Conservation (phyloP, 2,797 vertebrate species). For the Lutjanus campechanus region DNA sequence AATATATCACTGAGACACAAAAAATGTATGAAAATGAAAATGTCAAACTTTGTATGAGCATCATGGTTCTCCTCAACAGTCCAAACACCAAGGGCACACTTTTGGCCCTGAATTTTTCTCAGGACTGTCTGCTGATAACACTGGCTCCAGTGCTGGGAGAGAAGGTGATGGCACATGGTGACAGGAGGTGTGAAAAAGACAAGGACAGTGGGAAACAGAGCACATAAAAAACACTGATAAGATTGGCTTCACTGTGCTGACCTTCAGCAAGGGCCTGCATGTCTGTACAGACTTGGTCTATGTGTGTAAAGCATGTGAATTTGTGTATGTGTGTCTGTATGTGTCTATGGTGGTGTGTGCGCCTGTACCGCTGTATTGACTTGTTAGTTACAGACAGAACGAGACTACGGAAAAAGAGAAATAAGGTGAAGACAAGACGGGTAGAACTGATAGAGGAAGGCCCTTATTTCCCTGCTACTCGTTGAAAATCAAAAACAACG, state of each 20-base stretch:
- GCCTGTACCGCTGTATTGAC: slow-evolving; percentile 24
- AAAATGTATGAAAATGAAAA: slow-evolving; percentile 47
- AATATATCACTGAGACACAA: slow-evolving; percentile 10
- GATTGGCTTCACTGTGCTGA: slow-evolving; percentile 74
- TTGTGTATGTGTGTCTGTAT: slow-evolving; percentile 49
- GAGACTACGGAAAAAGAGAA: slow-evolving; percentile 6
- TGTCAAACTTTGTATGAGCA: slow-evolving; percentile 4
- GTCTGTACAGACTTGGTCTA: slow-evolving; percentile 30
- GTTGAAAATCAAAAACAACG: slow-evolving; percentile 70
- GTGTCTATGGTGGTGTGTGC: slow-evolving; percentile 13
- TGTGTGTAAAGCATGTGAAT: slow-evolving; percentile 58
- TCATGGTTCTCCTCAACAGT: slow-evolving; percentile 32
- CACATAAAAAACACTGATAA: slow-evolving; percentile 81
- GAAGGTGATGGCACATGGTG: slow-evolving; percentile 64
- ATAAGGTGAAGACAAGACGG: slow-evolving; percentile 13
- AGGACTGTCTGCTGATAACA: slow-evolving; percentile 72
- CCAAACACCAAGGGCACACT: slow-evolving; percentile 63
- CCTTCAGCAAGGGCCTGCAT: slow-evolving; percentile 70
- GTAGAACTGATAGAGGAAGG: slow-evolving; percentile 18
- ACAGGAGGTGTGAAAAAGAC: slow-evolving; percentile 75
- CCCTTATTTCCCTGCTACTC: slow-evolving; percentile 51
- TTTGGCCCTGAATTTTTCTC: slow-evolving; percentile 53
- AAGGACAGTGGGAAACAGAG: slow-evolving; percentile 74
- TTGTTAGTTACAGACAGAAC: slow-evolving; percentile 28
- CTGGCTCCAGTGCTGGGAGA: slow-evolving; percentile 46